phyloP scores from a whole-genome alignment of 2,797 vertebrate species.

The Cyclura pinguis region DNA sequence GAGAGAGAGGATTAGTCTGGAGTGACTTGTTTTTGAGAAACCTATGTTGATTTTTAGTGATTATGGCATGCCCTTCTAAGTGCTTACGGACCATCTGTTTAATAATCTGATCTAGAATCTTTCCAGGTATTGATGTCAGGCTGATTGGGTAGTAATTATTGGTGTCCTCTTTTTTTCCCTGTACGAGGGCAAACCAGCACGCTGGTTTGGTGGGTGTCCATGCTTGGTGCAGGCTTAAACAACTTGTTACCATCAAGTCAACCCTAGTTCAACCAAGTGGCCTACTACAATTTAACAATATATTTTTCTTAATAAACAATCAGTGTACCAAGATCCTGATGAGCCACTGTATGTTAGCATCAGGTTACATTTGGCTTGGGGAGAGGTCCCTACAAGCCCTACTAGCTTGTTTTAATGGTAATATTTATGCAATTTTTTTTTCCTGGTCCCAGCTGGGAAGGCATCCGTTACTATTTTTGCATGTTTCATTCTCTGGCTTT shows the following conservation, averaged over 20 bases:
- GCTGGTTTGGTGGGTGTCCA: no score
- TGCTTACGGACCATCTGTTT: no score
- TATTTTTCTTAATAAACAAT: not conserved
- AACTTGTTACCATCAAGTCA: not conserved
- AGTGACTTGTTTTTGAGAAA: no score
- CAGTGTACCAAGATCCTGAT: not conserved
- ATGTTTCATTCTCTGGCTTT: not conserved
- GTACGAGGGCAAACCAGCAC: no score
- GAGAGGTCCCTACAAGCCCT: not conserved
- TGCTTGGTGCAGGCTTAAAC: not conserved
- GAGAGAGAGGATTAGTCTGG: no score
- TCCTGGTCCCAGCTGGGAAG: not conserved
- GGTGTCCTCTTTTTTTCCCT: no score
- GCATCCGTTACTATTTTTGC: not conserved
- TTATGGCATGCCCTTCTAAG: no score
- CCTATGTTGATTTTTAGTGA: no score
- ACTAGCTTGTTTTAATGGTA: not conserved
- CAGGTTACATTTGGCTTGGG: not conserved
- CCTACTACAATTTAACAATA: not conserved
- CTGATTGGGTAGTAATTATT: no score
- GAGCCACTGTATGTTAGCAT: not conserved
- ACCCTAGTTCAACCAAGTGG: not conserved
- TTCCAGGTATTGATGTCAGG: no score
- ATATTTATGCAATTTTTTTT: not conserved
- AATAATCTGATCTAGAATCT: no score